A percentile compares a stretch with the other conserved stretches of the same genome.
phyloP scores from a whole-genome alignment of 2,888 invertebrate species.

The Beris morrisii region DNA sequence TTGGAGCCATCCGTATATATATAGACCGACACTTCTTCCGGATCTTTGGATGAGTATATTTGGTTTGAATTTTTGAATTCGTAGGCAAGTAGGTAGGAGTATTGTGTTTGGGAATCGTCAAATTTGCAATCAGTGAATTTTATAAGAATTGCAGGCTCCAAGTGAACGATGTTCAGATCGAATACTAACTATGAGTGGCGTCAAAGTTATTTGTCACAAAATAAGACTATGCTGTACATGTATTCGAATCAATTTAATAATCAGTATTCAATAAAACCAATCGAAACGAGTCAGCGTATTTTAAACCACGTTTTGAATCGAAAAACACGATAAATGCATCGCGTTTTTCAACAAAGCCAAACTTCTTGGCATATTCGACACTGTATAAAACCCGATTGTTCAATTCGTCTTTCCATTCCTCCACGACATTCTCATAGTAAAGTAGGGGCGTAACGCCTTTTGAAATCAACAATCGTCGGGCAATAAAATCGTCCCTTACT shows the following conservation, averaged over 20 bases:
- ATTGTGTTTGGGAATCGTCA: no score
- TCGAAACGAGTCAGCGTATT: constrained; percentile 30
- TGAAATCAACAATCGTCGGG: constrained; percentile 17
- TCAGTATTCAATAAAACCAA: constrained; percentile 11
- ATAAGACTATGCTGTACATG: no score
- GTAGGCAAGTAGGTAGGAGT: no score
- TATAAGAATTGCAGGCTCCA: no score
- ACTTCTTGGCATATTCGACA: constrained; percentile 21
- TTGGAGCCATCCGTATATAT: no score
- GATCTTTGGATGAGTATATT: no score
- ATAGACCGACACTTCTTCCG: no score
- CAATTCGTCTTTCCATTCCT: constrained; percentile 30
- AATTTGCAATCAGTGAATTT: no score
- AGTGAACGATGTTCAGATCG: no score
- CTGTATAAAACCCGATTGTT: constrained; percentile 13
- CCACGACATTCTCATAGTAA: background rate
- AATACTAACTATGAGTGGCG: no score
- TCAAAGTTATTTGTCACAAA: no score
- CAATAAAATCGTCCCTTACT: constrained; percentile 6
- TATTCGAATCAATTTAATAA: background rate
- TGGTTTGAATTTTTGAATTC: no score
- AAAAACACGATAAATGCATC: constrained; percentile 31
- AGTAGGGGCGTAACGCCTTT: constrained; percentile 30
- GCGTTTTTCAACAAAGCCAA: constrained; percentile 5
- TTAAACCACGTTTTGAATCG: constrained; percentile 27